These are phyloP conservation scores for Galeopsomyia nigrocyanea DNA, from an alignment of 2,888 invertebrate genomes.

Conservation along the genomic window DNA sequence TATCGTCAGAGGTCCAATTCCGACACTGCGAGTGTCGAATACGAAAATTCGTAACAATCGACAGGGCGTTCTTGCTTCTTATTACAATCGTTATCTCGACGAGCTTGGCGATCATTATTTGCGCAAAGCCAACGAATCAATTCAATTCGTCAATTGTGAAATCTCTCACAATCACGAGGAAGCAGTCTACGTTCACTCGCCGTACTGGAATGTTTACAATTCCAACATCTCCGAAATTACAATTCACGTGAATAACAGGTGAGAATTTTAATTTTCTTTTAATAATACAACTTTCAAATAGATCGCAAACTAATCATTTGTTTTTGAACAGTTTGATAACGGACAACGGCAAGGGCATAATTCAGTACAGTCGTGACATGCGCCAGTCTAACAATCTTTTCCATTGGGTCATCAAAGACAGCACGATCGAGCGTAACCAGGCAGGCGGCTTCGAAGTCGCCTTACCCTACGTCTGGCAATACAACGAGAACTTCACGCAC, in stretches of 20 bases:
- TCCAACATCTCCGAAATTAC: slow-evolving; percentile 93
- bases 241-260: slow-evolving; percentile 83
- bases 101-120: slow-evolving; percentile 89
- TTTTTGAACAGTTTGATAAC: slow-evolving; percentile 77
- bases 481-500: slow-evolving; percentile 94
- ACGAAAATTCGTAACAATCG: slow-evolving; percentile 85
- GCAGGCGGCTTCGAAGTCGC: slow-evolving; percentile 85
- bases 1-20: slow-evolving; percentile 84
- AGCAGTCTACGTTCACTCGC: slow-evolving; percentile 86
- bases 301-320: no score
- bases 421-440: slow-evolving; percentile 86
- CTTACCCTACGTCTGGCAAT: slow-evolving; percentile 95
- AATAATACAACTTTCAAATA: not conserved
- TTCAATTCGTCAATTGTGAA: slow-evolving; percentile 84
- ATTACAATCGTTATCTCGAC: slow-evolving; percentile 90
- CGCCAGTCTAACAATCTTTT: slow-evolving; percentile 97
- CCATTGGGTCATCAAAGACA: slow-evolving; percentile 92
- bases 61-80: slow-evolving; percentile 84
- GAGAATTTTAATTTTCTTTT: not conserved
- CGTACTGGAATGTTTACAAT: slow-evolving; percentile 86
- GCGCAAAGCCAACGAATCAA: slow-evolving; percentile 89
- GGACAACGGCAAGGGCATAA: slow-evolving; percentile 89
- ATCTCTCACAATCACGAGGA: slow-evolving; percentile 85
- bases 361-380: slow-evolving; percentile 92
- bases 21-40: slow-evolving; percentile 79